phyloP scores from a whole-genome alignment of 2,113 vertebrate genomes.

The Amphiprion ocellaris region DNA sequence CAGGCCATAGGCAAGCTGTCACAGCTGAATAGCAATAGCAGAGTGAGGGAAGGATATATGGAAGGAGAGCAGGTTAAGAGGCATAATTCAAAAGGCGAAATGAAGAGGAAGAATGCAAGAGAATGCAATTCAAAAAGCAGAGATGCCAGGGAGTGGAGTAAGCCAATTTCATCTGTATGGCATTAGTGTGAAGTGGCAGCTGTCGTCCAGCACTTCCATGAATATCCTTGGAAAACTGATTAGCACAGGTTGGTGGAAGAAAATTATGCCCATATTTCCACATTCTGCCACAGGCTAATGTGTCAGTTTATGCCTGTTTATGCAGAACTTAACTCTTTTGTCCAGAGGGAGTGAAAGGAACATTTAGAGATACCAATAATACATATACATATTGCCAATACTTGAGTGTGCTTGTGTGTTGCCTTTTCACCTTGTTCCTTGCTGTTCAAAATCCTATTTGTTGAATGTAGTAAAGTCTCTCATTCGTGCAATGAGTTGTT shows the following conservation, averaged over 20 bases:
- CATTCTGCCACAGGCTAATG: slow-evolving; percentile 35
- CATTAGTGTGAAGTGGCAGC: slow-evolving; percentile 64
- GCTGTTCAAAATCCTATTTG: slow-evolving; percentile 1
- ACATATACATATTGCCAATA: not conserved
- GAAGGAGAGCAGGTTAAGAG: slow-evolving; percentile 49
- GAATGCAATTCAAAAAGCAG: slow-evolving; percentile 51
- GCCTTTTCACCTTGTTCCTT: not conserved
- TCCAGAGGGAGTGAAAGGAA: slow-evolving; percentile 6
- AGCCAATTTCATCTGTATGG: slow-evolving; percentile 64
- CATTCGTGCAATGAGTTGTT: not conserved
- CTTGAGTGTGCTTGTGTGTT: not conserved
- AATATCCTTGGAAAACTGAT: slow-evolving; percentile 48
- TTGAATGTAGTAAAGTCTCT: not conserved
- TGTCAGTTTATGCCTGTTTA: slow-evolving; percentile 1
- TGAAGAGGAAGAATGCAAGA: slow-evolving; percentile 8
- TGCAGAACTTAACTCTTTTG: slow-evolving; percentile 3
- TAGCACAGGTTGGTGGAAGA: slow-evolving; percentile 18
- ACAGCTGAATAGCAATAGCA: slow-evolving; percentile 62
- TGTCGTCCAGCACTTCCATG: slow-evolving; percentile 43
- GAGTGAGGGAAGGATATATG: slow-evolving; percentile 15
- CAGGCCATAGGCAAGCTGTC: slow-evolving; percentile 50
- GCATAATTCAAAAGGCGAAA: slow-evolving; percentile 33
- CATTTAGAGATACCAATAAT: slow-evolving; percentile 10
- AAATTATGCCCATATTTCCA: slow-evolving; percentile 24
- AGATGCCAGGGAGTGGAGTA: slow-evolving; percentile 57